Conservation (phyloP, 2,797 vertebrate species). For the Choloepus didactylus region DNA sequence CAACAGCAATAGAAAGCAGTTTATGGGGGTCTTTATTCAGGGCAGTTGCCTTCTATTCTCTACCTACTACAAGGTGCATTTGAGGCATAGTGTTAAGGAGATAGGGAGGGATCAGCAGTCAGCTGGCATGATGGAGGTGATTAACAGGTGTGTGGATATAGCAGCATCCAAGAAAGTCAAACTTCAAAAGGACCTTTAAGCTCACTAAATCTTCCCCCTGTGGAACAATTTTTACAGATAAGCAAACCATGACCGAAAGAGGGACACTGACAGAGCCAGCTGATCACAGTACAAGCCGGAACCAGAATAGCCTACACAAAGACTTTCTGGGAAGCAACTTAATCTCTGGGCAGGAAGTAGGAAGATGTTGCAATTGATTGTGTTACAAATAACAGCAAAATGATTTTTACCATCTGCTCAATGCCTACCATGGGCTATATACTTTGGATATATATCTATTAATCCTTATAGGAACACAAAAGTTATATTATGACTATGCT, state of each 20-base stretch:
- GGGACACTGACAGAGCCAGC: not conserved
- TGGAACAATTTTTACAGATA: not conserved
- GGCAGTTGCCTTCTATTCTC: not conserved
- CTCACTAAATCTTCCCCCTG: not conserved
- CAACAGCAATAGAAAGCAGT: constrained; percentile 41
- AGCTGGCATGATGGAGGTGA: not conserved
- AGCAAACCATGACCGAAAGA: not conserved
- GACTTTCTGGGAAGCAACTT: not conserved
- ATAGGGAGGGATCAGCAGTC: not conserved
- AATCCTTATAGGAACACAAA: not conserved
- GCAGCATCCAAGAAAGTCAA: not conserved
- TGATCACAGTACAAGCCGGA: not conserved
- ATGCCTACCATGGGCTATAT: not conserved
- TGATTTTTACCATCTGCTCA: not conserved
- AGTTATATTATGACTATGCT: not conserved
- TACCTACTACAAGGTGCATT: not conserved
- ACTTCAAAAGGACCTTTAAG: not conserved
- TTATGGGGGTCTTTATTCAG: constrained; percentile 11
- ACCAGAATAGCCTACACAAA: not conserved
- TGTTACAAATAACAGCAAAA: not conserved
- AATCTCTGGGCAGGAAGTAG: not conserved
- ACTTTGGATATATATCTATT: not conserved
- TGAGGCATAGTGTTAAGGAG: not conserved
- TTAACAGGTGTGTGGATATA: not conserved
- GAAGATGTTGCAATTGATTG: not conserved